Percentiles rank a stretch among this genome's conserved stretches.
Conservation (phyloP, 2,888 invertebrate species). For the Pristionchus fissidentatus region DNA sequence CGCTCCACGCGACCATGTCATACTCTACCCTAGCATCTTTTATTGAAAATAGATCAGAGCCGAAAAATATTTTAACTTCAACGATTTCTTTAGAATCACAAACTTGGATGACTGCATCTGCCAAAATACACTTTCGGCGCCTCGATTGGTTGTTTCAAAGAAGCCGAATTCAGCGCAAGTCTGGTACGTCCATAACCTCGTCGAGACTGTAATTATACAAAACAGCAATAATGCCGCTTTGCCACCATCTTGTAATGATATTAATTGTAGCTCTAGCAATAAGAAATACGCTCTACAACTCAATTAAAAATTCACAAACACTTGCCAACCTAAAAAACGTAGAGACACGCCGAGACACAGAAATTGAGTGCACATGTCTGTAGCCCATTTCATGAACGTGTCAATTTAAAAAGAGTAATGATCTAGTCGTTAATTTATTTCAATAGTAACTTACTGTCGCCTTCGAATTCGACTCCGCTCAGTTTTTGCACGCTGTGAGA, state of each 20-base stretch:
- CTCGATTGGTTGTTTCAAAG: conserved; percentile 38
- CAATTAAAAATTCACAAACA: no score
- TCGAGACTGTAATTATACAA: conserved; percentile 1
- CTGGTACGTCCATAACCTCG: conserved; percentile 32
- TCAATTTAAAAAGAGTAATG: no score
- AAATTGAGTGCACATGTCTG: no score
- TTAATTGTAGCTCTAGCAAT: background rate
- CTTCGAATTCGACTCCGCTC: background rate
- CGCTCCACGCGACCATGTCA: no score
- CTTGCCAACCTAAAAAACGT: background rate
- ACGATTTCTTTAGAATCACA: no score
- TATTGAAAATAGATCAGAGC: background rate
- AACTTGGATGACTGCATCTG: conserved; percentile 8
- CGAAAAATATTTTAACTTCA: background rate
- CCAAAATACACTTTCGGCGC: conserved; percentile 17
- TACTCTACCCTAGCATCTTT: no score
- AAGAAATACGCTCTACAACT: no score
- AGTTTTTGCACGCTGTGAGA: background rate
- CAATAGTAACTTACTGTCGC: background rate
- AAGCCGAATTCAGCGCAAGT: conserved; percentile 45
- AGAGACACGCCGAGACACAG: no score
- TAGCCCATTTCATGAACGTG: no score
- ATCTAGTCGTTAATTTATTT: no score
- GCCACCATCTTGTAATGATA: no score
- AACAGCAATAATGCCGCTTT: no score